Evolutionary conservation across 37 sponge, comb jelly and placozoan genomes (phyloP).

Genomic region (Beroe ovata): DNA sequence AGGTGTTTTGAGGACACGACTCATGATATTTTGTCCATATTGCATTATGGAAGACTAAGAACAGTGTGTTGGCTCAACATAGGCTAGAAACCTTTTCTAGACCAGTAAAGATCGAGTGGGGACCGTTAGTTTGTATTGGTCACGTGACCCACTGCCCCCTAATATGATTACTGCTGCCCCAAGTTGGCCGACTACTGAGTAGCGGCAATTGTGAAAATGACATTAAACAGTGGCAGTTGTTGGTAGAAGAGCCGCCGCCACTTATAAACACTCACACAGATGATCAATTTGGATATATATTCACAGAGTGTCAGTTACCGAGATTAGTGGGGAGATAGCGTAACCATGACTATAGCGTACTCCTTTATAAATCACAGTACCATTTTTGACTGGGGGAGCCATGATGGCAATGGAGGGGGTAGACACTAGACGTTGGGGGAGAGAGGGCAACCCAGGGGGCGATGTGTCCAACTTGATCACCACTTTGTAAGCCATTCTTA

Average conservation of each 20-base stretch:
- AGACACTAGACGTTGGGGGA: background rate
- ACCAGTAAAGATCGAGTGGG: conserved; percentile 49
- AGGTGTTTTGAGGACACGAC: background rate
- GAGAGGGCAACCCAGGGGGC: background rate
- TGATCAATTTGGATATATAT: no score
- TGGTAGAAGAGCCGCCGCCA: background rate
- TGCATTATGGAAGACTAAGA: background rate
- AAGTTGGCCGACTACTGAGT: conserved; percentile 53
- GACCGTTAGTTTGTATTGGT: conserved; percentile 1
- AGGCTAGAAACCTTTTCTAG: background rate
- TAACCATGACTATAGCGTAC: no score
- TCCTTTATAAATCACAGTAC: no score
- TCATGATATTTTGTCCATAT: background rate
- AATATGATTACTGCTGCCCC: conserved; percentile 13
- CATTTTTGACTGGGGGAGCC: no score
- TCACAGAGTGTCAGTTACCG: no score
- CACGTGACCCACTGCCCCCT: background rate
- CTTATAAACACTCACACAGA: no score
- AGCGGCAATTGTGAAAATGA: conserved; percentile 65
- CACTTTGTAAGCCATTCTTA: background rate
- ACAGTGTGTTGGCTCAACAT: background rate
- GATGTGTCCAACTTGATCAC: background rate
- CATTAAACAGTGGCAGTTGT: conserved; percentile 12
- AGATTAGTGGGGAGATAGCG: no score
- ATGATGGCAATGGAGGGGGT: no score